Evolutionary conservation across 2,113 vertebrate species (phyloP).

Genomic region (Recurvirostra avosetta): DNA sequence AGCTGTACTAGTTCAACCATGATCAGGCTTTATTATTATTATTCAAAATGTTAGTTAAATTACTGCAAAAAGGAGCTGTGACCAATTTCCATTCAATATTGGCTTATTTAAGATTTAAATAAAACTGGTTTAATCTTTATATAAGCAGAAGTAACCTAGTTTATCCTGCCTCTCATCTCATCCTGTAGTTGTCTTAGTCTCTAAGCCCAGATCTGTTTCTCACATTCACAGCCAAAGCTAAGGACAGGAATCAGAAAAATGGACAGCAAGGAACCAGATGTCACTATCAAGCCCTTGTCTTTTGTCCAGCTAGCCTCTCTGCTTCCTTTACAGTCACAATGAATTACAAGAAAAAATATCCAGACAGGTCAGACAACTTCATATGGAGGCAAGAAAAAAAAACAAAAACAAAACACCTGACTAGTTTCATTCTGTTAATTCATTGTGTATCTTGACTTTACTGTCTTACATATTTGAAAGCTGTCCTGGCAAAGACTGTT

Average conservation of each 20-base stretch:
- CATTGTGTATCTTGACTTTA: background rate
- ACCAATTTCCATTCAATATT: background rate
- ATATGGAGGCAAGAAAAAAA: background rate
- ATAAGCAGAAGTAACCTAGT: background rate
- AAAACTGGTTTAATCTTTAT: background rate
- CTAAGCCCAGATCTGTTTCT: background rate
- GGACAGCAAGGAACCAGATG: background rate
- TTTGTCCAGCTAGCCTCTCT: background rate
- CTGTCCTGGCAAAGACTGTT: background rate
- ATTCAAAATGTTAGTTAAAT: background rate
- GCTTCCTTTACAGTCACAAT: background rate
- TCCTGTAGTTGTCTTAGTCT: background rate
- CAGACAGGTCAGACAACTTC: background rate
- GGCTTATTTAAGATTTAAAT: background rate
- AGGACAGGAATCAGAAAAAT: background rate
- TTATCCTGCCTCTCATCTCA: background rate
- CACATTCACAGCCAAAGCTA: background rate
- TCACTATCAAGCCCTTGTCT: background rate
- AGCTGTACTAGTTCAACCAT: background rate
- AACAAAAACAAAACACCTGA: background rate
- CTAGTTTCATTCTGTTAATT: background rate
- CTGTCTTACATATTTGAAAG: background rate
- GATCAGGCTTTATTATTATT: background rate
- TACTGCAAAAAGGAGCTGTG: background rate
- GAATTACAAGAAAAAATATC: background rate